Evolutionary conservation across 2,888 invertebrate species (phyloP), one percentile per base, ranked within the genome.

Genomic region (Amiota communis): DNA sequence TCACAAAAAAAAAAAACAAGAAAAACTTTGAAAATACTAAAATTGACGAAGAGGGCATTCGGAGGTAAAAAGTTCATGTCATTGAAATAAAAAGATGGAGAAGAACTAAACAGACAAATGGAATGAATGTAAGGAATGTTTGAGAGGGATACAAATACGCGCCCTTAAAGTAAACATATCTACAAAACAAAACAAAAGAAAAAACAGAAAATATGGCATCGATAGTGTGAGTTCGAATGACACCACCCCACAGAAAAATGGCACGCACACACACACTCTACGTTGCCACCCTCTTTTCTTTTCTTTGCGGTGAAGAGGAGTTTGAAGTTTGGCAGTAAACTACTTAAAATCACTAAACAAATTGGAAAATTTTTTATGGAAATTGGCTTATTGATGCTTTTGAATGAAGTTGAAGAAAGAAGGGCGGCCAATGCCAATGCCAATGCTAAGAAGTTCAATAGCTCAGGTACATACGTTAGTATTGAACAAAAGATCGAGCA

Each of bases 321-420:
- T 63, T 63, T 12, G 63, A 63, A 63, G 46, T 63, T 46, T 63
- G 17, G 63, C 63, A 46, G 23, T 46, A 63, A 63, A 78, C 78
- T 75, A 76, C 79, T 81, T 79, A 80, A 81, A 80, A 80, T 78
- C 83, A 78, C 84, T 81, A 83, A 83, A 83, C 83, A 83, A 83
- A 84, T 83, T 83, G 84, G 77, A 78, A 81, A 82, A 83, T 84
- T 81, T 36, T n/a, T 84, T 79, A 74, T 75, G 77, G 81, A 83
- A 83, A 83, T 83, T 83, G 83, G 83, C 84, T 83, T 83, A 83
- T n/a, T 83, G 84, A 83, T 83, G 80, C 75, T 76, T 51, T 36
- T 6, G 36, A 36, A 36, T 36, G 6, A 36, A 36, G 36, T 36
- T 36, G 4, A 36, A 36, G 36, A 36, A 36, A 6, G 36, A 6